These are phyloP conservation scores for Mus pahari DNA, from an alignment of 2,113 vertebrate genomes.

Conservation along the genomic window DNA sequence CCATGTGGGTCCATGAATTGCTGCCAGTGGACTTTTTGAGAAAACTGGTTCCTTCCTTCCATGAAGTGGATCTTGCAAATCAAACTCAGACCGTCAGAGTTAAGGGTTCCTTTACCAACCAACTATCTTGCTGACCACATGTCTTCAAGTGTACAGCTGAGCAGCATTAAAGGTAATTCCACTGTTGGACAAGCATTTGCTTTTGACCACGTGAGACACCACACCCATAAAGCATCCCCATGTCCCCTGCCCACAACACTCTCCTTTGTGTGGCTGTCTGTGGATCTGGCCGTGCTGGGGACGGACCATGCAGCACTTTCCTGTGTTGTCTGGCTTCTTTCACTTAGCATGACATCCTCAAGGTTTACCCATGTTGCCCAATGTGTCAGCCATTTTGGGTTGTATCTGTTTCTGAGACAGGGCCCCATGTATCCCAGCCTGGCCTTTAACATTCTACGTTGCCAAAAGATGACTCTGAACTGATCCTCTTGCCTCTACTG, in stretches of 20 bases:
- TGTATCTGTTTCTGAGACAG: background rate
- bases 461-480: background rate
- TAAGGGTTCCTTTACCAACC: background rate
- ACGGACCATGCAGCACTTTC: background rate
- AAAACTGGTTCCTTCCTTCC: background rate
- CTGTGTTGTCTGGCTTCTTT: background rate
- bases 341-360: background rate
- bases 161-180: background rate
- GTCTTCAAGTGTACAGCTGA: background rate
- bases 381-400: background rate
- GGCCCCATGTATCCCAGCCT: background rate
- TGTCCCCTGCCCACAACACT: rapidly evolving
- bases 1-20: too few species aligned
- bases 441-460: background rate
- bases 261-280: background rate
- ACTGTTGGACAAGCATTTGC: background rate
- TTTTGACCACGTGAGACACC: background rate
- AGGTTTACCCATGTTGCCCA: background rate
- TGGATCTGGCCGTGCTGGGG: background rate
- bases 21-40: background rate
- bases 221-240: background rate
- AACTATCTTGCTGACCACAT: background rate
- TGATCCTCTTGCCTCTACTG: background rate
- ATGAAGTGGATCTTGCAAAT: background rate
- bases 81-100: background rate